These are phyloP conservation scores for Furcifer pardalis DNA, from an alignment of 2,797 vertebrate genomes.

Conservation along the genomic window DNA sequence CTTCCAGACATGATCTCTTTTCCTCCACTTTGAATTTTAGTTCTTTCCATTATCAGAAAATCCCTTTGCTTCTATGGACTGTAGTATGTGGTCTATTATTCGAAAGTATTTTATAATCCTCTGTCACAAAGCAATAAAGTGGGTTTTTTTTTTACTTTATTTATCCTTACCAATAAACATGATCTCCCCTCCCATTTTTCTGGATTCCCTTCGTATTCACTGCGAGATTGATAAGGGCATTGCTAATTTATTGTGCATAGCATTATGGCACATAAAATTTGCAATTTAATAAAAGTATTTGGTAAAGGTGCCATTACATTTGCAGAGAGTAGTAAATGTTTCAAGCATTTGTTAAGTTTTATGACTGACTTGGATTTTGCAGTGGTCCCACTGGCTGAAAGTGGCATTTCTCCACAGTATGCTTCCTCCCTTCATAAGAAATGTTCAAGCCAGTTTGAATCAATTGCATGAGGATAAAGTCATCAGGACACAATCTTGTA, in stretches of 20 bases:
- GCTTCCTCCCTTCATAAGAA: constrained; percentile 38
- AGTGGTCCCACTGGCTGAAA: constrained; percentile 59
- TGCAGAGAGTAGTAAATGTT: constrained; percentile 73
- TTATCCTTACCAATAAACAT: constrained; percentile 73
- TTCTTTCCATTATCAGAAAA: constrained; percentile 53
- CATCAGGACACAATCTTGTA: not conserved
- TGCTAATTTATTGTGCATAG: constrained; percentile 73
- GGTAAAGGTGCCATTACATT: constrained; percentile 65
- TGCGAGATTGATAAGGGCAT: constrained; percentile 67
- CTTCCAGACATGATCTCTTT: constrained; percentile 47
- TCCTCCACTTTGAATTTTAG: constrained; percentile 50
- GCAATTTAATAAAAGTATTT: constrained; percentile 73
- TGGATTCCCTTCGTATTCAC: constrained; percentile 63
- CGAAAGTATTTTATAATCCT: constrained; percentile 57
- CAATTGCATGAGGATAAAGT: constrained; percentile 16
- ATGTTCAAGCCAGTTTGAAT: constrained; percentile 27
- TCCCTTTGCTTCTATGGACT: constrained; percentile 39
- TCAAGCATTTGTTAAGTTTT: constrained; percentile 74
- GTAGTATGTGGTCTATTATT: constrained; percentile 38
- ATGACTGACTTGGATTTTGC: constrained; percentile 61
- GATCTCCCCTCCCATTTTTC: constrained; percentile 29
- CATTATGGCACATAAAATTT: constrained; percentile 74
- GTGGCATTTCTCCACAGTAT: constrained; percentile 49
- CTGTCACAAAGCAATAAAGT: constrained; percentile 62
- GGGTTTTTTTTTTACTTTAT: constrained; percentile 72